Conservation (phyloP, 2,797 vertebrate species). For the Microctenopoma stevenorrisi region DNA sequence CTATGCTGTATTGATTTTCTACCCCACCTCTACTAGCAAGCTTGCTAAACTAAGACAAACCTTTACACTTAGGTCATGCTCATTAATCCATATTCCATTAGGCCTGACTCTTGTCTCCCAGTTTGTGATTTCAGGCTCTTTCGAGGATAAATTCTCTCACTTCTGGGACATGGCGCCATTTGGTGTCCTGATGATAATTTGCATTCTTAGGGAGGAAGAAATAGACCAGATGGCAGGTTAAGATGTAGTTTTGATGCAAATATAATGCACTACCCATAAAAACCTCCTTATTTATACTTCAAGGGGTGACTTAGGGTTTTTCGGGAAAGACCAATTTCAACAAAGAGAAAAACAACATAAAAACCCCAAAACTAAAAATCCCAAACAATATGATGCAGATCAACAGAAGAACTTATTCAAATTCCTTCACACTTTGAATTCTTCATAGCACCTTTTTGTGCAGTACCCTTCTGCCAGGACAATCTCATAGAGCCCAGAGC, state of each 20-base stretch:
- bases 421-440: neutral
- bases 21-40: too few species aligned
- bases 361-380: neutral
- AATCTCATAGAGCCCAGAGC: constrained; percentile 57
- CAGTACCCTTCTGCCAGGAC: constrained; percentile 9
- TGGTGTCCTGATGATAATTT: neutral
- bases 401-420: too few species aligned
- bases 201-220: neutral
- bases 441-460: neutral
- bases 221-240: too few species aligned
- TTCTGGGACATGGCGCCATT: neutral
- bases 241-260: neutral
- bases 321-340: neutral
- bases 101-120: too few species aligned
- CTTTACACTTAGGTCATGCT: too few species aligned
- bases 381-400: too few species aligned
- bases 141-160: neutral
- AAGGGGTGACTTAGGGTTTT: neutral
- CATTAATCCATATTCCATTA: too few species aligned
- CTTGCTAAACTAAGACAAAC: too few species aligned
- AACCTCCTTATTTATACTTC: too few species aligned
- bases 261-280: neutral
- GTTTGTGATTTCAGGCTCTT: neutral
- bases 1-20: too few species aligned
- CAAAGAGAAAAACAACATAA: neutral